phyloP scores from a whole-genome alignment of 2,797 vertebrate species.

The Chrosomus eos region DNA sequence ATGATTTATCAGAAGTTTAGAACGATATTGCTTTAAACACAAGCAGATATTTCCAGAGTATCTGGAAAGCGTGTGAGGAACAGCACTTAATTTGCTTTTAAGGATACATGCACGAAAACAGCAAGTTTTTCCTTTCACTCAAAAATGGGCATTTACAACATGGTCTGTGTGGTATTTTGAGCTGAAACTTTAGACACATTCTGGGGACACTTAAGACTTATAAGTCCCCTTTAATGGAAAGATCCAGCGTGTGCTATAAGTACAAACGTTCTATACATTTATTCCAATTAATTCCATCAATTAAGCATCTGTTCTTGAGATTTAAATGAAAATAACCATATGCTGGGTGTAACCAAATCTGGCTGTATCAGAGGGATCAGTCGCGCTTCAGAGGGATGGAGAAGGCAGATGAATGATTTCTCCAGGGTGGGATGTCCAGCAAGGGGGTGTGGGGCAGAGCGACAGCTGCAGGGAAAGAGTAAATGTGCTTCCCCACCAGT shows the following conservation, averaged over 20 bases:
- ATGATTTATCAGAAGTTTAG: no score
- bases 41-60: no score
- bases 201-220: neutral
- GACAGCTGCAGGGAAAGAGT: conserved; percentile 17
- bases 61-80: no score
- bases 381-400: neutral
- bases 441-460: neutral
- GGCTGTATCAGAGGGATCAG: no score
- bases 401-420: conserved; percentile 13
- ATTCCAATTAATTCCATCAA: neutral
- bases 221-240: neutral
- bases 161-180: neutral
- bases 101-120: no score
- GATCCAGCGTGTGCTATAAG: neutral
- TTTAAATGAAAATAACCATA: conserved; percentile 16
- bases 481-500: conserved; percentile 7
- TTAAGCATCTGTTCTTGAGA: neutral
- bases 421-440: neutral
- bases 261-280: neutral
- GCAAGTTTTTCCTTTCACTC: no score
- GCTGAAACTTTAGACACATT: neutral
- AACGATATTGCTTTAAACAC: no score
- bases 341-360: conserved; percentile 4
- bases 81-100: no score
- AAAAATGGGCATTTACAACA: no score